Base-by-base conservation (phyloP, 1,140 invertebrate genomes). In the Apis dorsata region DNA sequence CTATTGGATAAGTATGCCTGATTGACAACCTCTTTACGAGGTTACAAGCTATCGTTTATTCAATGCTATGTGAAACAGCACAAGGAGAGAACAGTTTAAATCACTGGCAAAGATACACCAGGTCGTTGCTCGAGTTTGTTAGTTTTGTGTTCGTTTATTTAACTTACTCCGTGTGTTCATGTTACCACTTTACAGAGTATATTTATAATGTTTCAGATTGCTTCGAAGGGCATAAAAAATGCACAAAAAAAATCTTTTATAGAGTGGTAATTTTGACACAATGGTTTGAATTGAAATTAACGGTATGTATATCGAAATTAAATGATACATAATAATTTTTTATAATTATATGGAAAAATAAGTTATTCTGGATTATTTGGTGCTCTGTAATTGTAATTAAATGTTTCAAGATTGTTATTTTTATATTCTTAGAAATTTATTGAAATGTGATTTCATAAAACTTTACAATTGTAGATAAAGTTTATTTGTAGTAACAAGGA, bases 1-100 rank as follows among this genome's bases (percentile, higher is more conserved):
- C 51, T 98, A 98, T 93, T 99, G 98, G 98, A 93, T 98, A 24
- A 97, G 97, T 11, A 96, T 97, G 1, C 96, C 96, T 80, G 92
- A 96, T 95, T 96, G 4, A 89, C 96, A 4, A 90, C 94, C 12
- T 96, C 96, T 13, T 94, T 96, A 13, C 94, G 95, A 79, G 86
- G 95, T 21, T 96, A 95, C 88, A 94, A 94, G 86, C 85, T 94
- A 57, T 94, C 94, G 19, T 87, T 92, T 2, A 91, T 96, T 44
- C 95, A 95, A 91, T 94, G 93, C 24, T 90, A 87, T 28, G 65
- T 92, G 69, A 71, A 88, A 68, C 68, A 59, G 49, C 82, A 80
- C 34, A 90, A 91, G 49, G 85, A 86, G 44, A 86, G 55, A n/a
- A 59, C 60, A 12, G 12, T 28, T 72, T 83, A 65, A 83, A 28